Percentiles rank a stretch among this genome's conserved stretches.
Evolutionary conservation across 2,113 vertebrate genomes (phyloP).

Genomic region (Pimephales promelas): DNA sequence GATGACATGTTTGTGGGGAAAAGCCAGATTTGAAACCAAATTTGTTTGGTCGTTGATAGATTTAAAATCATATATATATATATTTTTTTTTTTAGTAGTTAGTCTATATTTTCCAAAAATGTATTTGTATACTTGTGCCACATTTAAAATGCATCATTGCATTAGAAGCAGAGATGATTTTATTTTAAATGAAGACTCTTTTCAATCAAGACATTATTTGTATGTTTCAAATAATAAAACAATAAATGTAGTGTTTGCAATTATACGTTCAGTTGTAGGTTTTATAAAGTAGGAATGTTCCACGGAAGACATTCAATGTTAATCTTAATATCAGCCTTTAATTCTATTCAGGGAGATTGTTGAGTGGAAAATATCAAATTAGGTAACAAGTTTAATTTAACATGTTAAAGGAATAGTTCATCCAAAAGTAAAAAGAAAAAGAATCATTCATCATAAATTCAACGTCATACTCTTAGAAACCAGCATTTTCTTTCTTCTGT

Average conservation of each 20-base stretch:
- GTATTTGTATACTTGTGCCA: too few relatives aligned
- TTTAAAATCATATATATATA: not conserved
- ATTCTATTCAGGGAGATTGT: not conserved
- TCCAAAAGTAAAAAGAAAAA: not conserved
- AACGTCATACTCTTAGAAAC: too few relatives aligned
- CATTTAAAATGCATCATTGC: too few relatives aligned
- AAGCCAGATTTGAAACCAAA: slow-evolving; percentile 26
- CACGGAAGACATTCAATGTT: not conserved
- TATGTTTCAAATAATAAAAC: too few relatives aligned
- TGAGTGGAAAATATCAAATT: not conserved
- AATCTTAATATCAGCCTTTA: not conserved
- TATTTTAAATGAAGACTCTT: too few relatives aligned
- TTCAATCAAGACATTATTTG: too few relatives aligned
- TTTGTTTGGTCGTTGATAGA: slow-evolving; percentile 15
- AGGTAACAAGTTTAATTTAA: not conserved
- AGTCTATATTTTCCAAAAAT: too few relatives aligned
- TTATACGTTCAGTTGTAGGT: not conserved
- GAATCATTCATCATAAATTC: not conserved
- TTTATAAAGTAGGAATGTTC: not conserved
- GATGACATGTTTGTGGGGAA: slow-evolving; percentile 37
- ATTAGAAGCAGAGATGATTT: too few relatives aligned
- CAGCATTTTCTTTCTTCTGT: too few relatives aligned
- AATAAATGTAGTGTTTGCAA: too few relatives aligned
- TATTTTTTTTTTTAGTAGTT: too few relatives aligned
- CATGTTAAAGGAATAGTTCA: not conserved